phyloP scores from a whole-genome alignment of 2,888 invertebrate species.

The Drosophila seclusa region DNA sequence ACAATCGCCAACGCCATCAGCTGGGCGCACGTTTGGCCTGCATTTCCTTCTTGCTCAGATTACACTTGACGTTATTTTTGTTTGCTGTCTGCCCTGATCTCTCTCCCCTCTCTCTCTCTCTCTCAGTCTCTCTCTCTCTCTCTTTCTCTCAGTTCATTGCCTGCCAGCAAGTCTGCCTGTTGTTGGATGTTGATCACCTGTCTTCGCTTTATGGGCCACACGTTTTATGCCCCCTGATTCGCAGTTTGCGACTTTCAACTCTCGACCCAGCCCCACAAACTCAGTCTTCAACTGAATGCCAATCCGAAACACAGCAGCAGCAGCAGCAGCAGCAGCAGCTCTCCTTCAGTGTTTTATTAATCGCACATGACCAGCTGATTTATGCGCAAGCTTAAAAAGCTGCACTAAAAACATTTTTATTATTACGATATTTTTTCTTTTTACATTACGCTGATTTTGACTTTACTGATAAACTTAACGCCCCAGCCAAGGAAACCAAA shows the following conservation, averaged over 20 bases:
- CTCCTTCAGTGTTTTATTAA: slow-evolving; percentile 70
- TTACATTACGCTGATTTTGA: slow-evolving; percentile 65
- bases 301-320: slow-evolving; percentile 12
- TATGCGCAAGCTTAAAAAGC: slow-evolving; percentile 71
- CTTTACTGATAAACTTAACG: slow-evolving; percentile 76
- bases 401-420: slow-evolving; percentile 78
- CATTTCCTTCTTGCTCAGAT: slow-evolving; percentile 79
- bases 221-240: slow-evolving; percentile 73
- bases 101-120: not conserved
- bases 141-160: not conserved
- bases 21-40: slow-evolving; percentile 79
- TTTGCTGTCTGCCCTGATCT: slow-evolving; percentile 10
- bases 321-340: slow-evolving; percentile 9
- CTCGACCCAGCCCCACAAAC: slow-evolving; percentile 54
- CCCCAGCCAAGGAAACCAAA: slow-evolving; percentile 35
- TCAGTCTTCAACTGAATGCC: slow-evolving; percentile 16
- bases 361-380: slow-evolving; percentile 80
- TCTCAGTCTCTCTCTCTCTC: not conserved
- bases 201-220: slow-evolving; percentile 77
- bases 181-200: slow-evolving; percentile 69
- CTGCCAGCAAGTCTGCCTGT: slow-evolving; percentile 11
- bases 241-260: slow-evolving; percentile 52
- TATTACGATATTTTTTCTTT: slow-evolving; percentile 63
- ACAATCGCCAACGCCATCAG: slow-evolving; percentile 77
- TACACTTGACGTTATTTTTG: slow-evolving; percentile 75